Evolutionary conservation across 2,113 vertebrate genomes (phyloP), one percentile per base, ranked within the genome.

Genomic region (Amazona guildingii): DNA sequence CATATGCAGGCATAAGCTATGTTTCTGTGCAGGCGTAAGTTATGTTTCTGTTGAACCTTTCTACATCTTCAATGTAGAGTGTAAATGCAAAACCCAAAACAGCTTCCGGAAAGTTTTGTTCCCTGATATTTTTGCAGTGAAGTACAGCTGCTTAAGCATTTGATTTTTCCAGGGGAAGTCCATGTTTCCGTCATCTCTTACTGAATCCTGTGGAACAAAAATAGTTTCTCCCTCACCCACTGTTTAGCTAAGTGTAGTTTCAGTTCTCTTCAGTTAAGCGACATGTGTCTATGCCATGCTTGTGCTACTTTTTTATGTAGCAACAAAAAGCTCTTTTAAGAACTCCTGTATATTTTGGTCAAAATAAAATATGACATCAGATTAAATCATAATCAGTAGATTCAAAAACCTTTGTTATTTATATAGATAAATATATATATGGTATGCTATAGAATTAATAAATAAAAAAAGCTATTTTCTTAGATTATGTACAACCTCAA

Each of bases 141-240:
- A 86, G 55, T 88, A 67, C 90, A 96, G 76, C 83, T 95, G 90
- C 85, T 81, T 84, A 76, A 88, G 74, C 52, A 54, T 95, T 97
- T 94, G 70, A n/a, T 88, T 96, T 95, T 95, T 96, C 88, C 94
- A 94, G 86, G 94, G 96, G 95, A 96, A 96, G 95, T 97, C 95
- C 83, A 87, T 93, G 41, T 94, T 97, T 97, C 92, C 69, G 74
- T 95, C 95, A 94, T 96, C 88, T 79, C 66, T 94, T 94, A 73
- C 83, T 89, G 86, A 95, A 92, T 97, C 88, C 94, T 94, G 66
- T 94, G 95, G 95, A 90, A 96, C 88, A 94, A 95, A 96, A 97
- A 96, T 96, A 96, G 92, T 84, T 91, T 96, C 63, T 92, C 59
- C 83, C 78, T 91, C 88, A 85, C 92, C 95, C 96, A 93, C 95